Conservation (phyloP, 2,113 vertebrate species). For the Monopterus albus region DNA sequence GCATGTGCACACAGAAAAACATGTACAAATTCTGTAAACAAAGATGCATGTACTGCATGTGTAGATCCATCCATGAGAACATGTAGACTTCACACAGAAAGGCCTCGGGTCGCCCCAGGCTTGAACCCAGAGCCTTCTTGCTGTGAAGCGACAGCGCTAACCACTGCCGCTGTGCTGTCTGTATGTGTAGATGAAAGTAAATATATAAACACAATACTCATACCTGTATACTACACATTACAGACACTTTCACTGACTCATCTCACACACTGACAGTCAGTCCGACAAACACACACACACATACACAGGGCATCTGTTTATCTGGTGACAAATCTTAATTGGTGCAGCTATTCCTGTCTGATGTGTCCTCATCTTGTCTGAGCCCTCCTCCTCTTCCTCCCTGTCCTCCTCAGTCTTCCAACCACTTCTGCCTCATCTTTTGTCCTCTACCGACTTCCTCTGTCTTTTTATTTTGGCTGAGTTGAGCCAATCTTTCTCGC, state of each 20-base stretch:
- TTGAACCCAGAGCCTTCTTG: too few relatives aligned
- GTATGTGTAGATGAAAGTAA: too few relatives aligned
- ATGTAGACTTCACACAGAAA: too few relatives aligned
- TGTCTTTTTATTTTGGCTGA: constrained; percentile 53
- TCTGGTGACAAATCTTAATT: constrained; percentile 79
- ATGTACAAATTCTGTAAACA: too few relatives aligned
- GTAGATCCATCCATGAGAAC: too few relatives aligned
- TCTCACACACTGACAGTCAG: constrained; percentile 1
- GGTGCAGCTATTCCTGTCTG: constrained; percentile 61
- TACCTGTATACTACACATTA: background rate
- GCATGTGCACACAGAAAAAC: too few relatives aligned
- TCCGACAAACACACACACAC: constrained; percentile 10
- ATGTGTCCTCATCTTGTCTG: constrained; percentile 45
- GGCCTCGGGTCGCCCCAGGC: too few relatives aligned
- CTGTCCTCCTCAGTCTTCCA: constrained; percentile 12
- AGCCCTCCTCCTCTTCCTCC: constrained; percentile 10
- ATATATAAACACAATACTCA: too few relatives aligned
- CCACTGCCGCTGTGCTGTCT: too few relatives aligned
- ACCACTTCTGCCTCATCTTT: constrained; percentile 45
- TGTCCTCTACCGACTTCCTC: constrained; percentile 55
- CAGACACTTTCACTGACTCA: constrained; percentile 15
- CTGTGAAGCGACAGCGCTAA: too few relatives aligned
- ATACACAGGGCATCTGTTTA: constrained; percentile 48
- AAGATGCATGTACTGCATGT: too few relatives aligned
- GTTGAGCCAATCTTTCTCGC: constrained; percentile 56